Base-by-base conservation (phyloP, 2,797 vertebrate genomes). In the Chrysocyon brachyurus region DNA sequence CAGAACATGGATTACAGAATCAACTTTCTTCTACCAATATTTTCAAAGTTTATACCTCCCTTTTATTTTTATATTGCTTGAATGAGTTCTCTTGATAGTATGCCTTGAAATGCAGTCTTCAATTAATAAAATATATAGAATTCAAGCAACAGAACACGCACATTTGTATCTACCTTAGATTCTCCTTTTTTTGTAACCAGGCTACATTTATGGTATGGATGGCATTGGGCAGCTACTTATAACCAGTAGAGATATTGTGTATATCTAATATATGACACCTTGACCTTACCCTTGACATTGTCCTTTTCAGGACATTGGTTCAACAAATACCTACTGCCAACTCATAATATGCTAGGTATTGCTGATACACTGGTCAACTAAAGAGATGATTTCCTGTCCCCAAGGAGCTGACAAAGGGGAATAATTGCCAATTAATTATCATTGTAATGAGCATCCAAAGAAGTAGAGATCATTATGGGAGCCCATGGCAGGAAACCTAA, bases 21-120 rank as follows among this genome's bases (percentile, higher is more conserved):
- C 52, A 95, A 85, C 33, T 87, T 85, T 59, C 59, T 64, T 75
- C 33, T 7, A 49, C 6, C 6, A 40, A 24, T 61, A 9, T 36
- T 84, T 97, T 87, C n/a, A 90, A 12, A 72, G 33, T 52, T 81
- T 82, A 63, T 75, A 64, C 1, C 3, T 75, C 40, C 24, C 40
- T 75, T 75, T 75, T 49, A 75, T 75, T 75, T 49, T 96, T 66
- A 66, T 36, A 59, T 94, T 88, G 19, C 19, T 91, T 92, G n/a
- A 82, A 2, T 90, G 86, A 84, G n/a, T 72, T 94, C 49, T 73
- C 73, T 3, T 92, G 49, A 82, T 75, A 82, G 21, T 68, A 81
- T 59, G 6, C 9, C 40, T 93, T 97, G 31, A 93, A 86, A 90
- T 89, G 49, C 0, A 88, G 31, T 46, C 21, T 78, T 87, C 12